phyloP scores from a whole-genome alignment of 2,888 invertebrate species.

The Lysandra bellargus region DNA sequence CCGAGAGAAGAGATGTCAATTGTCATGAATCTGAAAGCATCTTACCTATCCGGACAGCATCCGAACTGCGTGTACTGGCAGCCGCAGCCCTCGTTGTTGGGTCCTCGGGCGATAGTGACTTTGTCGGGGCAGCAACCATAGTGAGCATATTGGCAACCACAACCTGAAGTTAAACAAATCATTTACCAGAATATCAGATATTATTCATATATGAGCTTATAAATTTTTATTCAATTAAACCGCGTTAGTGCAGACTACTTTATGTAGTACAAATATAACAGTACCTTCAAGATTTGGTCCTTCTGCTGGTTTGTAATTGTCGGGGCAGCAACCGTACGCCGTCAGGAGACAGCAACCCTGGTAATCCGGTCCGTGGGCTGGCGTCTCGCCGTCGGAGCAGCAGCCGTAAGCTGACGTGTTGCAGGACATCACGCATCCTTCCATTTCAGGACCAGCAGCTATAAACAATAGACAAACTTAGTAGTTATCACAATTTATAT shows the following conservation, averaged over 20 bases:
- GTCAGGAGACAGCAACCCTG: constrained; percentile 91
- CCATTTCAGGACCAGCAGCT: constrained; percentile 85
- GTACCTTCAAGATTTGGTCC: constrained; percentile 87
- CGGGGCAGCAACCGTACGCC: constrained; percentile 93
- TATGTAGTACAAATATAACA: no score
- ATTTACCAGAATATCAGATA: not conserved
- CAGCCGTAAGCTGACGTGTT: constrained; percentile 88
- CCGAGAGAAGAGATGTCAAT: not conserved
- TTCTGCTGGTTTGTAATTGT: constrained; percentile 89
- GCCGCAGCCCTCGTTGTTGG: constrained; percentile 89
- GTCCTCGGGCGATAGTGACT: constrained; percentile 88
- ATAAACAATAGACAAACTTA: constrained; percentile 33
- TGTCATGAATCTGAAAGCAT: not conserved
- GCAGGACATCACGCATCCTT: constrained; percentile 88
- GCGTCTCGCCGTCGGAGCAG: constrained; percentile 90
- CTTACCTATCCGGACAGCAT: constrained; percentile 90
- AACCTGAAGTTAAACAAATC: constrained; percentile 71
- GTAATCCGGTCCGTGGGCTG: constrained; percentile 90
- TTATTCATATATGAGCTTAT: no score
- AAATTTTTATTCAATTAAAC: not conserved
- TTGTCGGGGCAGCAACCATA: constrained; percentile 95
- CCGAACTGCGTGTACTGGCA: constrained; percentile 87
- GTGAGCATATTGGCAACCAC: constrained; percentile 87
- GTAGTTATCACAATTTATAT: not conserved
- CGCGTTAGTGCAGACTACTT: not conserved